Evolutionary conservation across 2,797 vertebrate species (phyloP).

Genomic region (Neopelma chrysocephalum): DNA sequence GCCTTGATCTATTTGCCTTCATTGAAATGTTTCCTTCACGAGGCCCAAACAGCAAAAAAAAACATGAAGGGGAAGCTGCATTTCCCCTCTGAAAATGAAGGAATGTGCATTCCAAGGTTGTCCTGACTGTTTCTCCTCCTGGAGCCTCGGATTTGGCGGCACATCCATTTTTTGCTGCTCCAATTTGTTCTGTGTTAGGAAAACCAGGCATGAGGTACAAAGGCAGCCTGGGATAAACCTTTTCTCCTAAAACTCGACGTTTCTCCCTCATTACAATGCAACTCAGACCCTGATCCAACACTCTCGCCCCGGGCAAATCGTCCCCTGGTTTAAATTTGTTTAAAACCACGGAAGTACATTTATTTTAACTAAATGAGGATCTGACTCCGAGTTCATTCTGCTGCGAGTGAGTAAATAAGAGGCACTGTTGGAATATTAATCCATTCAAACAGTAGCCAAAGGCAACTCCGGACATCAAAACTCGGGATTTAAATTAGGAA

Average conservation of each 20-base stretch:
- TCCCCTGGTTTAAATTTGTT: background rate
- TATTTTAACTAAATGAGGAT: conserved; percentile 46
- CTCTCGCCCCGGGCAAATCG: background rate
- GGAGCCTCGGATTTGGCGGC: background rate
- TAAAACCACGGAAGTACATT: conserved; percentile 17
- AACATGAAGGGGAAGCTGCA: background rate
- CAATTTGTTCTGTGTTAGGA: background rate
- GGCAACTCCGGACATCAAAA: conserved; percentile 34
- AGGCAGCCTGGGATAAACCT: background rate
- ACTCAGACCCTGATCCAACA: background rate
- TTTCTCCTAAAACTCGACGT: background rate
- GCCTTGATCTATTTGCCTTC: background rate
- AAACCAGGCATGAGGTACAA: background rate
- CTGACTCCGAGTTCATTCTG: background rate
- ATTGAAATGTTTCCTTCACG: conserved; percentile 9
- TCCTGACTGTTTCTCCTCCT: background rate
- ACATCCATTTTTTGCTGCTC: background rate
- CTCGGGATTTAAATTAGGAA: background rate
- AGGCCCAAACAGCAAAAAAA: conserved; percentile 4
- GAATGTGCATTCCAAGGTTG: background rate
- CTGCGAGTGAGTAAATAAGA: background rate
- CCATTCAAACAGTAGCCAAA: conserved; percentile 8
- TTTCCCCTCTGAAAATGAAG: background rate
- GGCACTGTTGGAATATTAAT: background rate
- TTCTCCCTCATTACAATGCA: conserved; percentile 8